A percentile compares a stretch with the other conserved stretches of the same genome.
phyloP scores from a whole-genome alignment of 30 jellyfish, hydroid and myxozoan genomes.

The Cassiopea andromeda region DNA sequence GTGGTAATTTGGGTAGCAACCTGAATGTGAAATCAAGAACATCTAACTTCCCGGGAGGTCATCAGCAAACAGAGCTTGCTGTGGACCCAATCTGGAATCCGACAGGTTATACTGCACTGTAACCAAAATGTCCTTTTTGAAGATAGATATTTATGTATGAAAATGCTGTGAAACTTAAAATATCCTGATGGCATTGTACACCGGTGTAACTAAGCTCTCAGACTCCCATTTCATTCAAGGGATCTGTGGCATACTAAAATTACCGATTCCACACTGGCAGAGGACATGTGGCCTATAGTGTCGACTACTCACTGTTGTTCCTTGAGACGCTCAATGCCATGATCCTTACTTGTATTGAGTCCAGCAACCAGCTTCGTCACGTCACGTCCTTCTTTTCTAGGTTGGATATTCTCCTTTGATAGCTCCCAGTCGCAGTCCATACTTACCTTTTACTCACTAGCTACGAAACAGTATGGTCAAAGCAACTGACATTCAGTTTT shows the following conservation, averaged over 20 bases:
- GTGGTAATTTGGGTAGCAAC: no score
- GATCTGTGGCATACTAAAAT: neutral
- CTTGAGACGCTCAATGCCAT: conserved; percentile 1
- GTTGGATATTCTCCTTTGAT: conserved; percentile 89
- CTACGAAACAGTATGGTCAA: neutral
- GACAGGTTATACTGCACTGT: no score
- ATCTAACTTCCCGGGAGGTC: no score
- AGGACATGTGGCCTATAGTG: neutral
- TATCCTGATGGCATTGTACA: no score
- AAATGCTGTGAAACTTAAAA: no score
- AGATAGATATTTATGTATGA: no score
- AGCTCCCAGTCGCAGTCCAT: conserved; percentile 88
- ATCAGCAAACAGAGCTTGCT: no score
- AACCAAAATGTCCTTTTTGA: no score
- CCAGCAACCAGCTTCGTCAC: conserved; percentile 49
- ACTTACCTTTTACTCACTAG: neutral
- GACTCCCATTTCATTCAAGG: no score
- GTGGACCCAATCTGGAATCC: no score
- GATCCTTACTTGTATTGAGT: conserved; percentile 52
- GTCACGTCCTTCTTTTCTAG: conserved; percentile 78
- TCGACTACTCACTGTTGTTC: conserved; percentile 69
- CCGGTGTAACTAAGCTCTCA: no score
- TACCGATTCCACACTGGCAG: neutral
- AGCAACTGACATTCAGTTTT: conserved; percentile 27
- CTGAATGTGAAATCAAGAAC: no score